Conservation (phyloP, 2,797 vertebrate species). For the Brachyalestes nurse region DNA sequence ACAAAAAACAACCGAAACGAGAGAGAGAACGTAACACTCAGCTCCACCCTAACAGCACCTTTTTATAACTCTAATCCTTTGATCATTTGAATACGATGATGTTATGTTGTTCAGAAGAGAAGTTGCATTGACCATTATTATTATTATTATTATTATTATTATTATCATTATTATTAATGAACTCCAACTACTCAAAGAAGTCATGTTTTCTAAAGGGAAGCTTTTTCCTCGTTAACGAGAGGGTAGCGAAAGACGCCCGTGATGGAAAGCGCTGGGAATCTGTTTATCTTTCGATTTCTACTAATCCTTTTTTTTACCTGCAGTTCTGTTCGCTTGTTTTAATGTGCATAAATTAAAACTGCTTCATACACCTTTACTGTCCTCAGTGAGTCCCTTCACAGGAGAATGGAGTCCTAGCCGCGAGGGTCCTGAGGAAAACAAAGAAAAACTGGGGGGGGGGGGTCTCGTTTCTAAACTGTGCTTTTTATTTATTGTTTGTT, state of each 20-base stretch:
- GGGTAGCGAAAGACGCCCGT: conserved; percentile 39
- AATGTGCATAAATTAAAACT: conserved; percentile 83
- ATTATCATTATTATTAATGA: background rate
- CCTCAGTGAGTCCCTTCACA: conserved; percentile 55
- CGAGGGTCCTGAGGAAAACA: no score
- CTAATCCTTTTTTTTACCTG: conserved; percentile 78
- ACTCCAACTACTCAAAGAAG: conserved; percentile 12
- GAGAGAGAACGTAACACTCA: conserved; percentile 50
- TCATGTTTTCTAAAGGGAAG: conserved; percentile 35
- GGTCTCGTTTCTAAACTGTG: no score
- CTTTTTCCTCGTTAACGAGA: conserved; percentile 24
- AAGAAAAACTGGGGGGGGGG: no score
- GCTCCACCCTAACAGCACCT: conserved; percentile 33
- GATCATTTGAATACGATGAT: conserved; percentile 56
- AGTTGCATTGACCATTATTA: conserved; percentile 7
- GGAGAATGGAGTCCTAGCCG: background rate
- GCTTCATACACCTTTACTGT: conserved; percentile 73
- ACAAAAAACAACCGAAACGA: conserved; percentile 40
- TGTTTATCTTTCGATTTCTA: conserved; percentile 71
- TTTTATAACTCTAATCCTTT: conserved; percentile 55
- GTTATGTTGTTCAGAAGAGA: conserved; percentile 43
- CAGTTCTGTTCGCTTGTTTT: conserved; percentile 77
- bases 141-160: background rate
- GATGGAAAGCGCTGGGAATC: conserved; percentile 67
- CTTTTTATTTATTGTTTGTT: no score